Evolutionary conservation across 2,888 invertebrate genomes (phyloP), one percentile per base, ranked within the genome.

Genomic region (Teinopalpus imperialis): DNA sequence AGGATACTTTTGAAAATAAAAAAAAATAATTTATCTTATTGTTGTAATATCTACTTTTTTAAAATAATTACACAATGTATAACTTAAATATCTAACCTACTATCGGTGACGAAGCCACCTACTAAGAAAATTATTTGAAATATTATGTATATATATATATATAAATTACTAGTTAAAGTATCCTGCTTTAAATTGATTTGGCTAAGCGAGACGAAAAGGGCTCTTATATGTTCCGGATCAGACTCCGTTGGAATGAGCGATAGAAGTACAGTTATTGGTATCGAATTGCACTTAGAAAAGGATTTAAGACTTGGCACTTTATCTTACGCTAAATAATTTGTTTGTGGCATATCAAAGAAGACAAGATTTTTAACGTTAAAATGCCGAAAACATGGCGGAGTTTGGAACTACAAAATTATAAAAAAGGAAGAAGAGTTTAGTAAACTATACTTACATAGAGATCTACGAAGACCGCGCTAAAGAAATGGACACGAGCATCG

Each of bases 231-330:
- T 16, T 40, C 6, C 6, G 29, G 41, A 13, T 14, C n/a, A 21
- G 30, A 8, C 12, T 41, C 12, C 8, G 23, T 23, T n/a, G 31
- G 10, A 10, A 39, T 18, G 14, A 27, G 18, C 20, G 4, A 14
- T 13, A 18, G 20, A 26, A 18, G 21, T 14, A 18, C 10, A 16
- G 14, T 30, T 49, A 53, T 43, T 56, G 57, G 61, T 69, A 69
- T 61, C 69, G 57, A 75, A 81, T 81, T 81, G 87, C 82, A 81
- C 78, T 81, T 82, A 69, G 69, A 74, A 75, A 73, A 75, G 63
- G 70, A 67, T 74, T 71, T 63, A 73, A 71, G 66, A 74, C 73
- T 87, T 88, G 87, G 87, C 87, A 88, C 87, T 86, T 86, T 64
- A 56, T 75, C 81, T 86, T 86, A 88, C 61, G 61, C 78, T 85